These are phyloP conservation scores for Pseudorectes ferrugineus DNA, from an alignment of 2,113 vertebrate species.

Conservation along the genomic window DNA sequence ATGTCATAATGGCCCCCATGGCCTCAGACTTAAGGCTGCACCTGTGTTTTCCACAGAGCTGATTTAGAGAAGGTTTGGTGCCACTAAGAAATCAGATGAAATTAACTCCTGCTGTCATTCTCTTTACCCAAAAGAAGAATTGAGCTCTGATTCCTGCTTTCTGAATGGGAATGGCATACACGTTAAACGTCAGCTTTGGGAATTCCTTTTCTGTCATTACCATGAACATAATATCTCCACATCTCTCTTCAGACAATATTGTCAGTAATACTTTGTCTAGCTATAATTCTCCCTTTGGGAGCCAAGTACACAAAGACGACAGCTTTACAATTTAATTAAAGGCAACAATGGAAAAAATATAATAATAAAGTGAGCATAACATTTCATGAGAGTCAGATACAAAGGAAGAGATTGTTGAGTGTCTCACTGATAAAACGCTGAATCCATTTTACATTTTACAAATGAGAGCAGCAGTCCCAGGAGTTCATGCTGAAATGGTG, in stretches of 20 bases:
- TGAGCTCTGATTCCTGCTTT: background rate
- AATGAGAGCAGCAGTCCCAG: background rate
- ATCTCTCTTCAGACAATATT: conserved; percentile 62
- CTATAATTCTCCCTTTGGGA: conserved; percentile 58
- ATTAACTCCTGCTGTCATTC: background rate
- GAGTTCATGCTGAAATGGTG: background rate
- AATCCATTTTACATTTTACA: background rate
- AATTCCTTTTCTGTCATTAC: conserved; percentile 60
- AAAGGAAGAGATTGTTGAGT: background rate
- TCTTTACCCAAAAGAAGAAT: background rate
- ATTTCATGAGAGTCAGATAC: background rate
- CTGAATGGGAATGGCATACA: conserved; percentile 42
- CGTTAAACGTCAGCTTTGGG: conserved; percentile 44
- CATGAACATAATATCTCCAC: conserved; percentile 37
- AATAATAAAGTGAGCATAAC: conserved; percentile 12
- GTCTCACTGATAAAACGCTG: background rate
- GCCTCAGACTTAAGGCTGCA: background rate
- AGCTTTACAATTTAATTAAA: conserved; percentile 69
- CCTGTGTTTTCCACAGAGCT: background rate
- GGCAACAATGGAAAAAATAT: conserved; percentile 35
- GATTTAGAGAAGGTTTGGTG: background rate
- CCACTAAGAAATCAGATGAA: background rate
- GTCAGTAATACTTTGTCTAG: conserved; percentile 64
- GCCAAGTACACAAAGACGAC: conserved; percentile 21
- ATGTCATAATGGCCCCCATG: accelerated